phyloP scores from a whole-genome alignment of 2,888 invertebrate species.

The Synanthedon formicaeformis region DNA sequence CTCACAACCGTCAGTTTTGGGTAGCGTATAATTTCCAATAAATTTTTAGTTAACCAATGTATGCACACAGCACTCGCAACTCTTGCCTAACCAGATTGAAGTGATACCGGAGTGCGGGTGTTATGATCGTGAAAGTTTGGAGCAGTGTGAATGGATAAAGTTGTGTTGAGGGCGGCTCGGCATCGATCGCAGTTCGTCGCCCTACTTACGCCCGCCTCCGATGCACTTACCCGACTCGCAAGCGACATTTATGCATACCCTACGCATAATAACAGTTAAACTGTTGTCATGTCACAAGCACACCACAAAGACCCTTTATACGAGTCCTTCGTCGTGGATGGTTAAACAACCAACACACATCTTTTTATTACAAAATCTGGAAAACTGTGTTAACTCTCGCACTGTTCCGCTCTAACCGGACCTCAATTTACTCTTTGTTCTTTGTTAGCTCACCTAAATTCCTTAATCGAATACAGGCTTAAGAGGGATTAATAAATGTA shows the following conservation, averaged over 20 bases:
- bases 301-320: too few species aligned
- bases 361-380: background rate
- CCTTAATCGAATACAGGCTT: too few species aligned
- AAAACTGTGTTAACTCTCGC: background rate
- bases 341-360: background rate
- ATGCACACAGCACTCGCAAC: too few species aligned
- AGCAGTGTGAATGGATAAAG: constrained; percentile 64
- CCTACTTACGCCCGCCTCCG: constrained; percentile 59
- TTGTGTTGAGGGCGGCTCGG: constrained; percentile 54
- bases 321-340: too few species aligned
- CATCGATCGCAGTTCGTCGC: constrained; percentile 70
- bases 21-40: too few species aligned
- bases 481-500: too few species aligned
- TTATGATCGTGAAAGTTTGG: constrained; percentile 61
- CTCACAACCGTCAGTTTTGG: too few species aligned
- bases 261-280: background rate
- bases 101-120: constrained; percentile 20
- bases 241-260: constrained; percentile 29
- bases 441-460: too few species aligned
- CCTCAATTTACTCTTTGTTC: too few species aligned
- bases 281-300: too few species aligned
- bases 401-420: too few species aligned
- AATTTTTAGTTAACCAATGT: too few species aligned
- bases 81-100: background rate
- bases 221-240: constrained; percentile 52